Base-by-base conservation (phyloP, 2,797 vertebrate genomes). In the Melopsittacus undulatus region DNA sequence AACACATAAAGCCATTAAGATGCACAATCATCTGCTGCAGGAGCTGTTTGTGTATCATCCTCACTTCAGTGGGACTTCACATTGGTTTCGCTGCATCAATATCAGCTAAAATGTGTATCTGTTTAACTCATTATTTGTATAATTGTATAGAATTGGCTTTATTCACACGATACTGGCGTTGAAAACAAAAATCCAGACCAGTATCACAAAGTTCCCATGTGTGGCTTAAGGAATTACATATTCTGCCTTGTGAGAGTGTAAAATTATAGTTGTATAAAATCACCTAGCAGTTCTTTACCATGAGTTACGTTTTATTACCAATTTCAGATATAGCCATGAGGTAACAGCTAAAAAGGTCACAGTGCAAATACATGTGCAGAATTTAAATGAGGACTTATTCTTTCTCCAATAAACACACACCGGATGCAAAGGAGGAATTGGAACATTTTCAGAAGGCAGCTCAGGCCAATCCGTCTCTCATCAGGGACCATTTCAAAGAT, bases 231-330 rank as follows among this genome's bases (percentile, higher is more conserved):
- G 90, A 95, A 90, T 96, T 94, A 73, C 84, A 87, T 4, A 75
- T 93, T 96, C 72, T 91, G 83, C 77, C 84, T 96, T 95, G 84
- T 20, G 91, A 96, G 89, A 94, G 89, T 49, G 80, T 86, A 90
- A 93, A 95, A 96, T 92, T 84, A 79, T 80, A 85, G 93, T 89
- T 85, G 90, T 92, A 45, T 94, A 96, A 96, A 96, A 96, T 93
- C 93, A 93, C 93, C 95, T 74, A 70, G 80, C 95, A 91, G 93
- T 87, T 92, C 91, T 92, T 75, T 93, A 90, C n/a, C 77, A 22
- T 5, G 83, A 90, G 51, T 68, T 94, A 79, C 59, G 4, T 96
- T 96, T 96, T 95, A 96, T 93, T 94, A 96, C 92, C 77, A 81
- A 80, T 96, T 88, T 97, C 90, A 94, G 87, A 90, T 95, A 78